Conservation (phyloP, 2,888 invertebrate species). For the Steinernema hermaphroditum region DNA sequence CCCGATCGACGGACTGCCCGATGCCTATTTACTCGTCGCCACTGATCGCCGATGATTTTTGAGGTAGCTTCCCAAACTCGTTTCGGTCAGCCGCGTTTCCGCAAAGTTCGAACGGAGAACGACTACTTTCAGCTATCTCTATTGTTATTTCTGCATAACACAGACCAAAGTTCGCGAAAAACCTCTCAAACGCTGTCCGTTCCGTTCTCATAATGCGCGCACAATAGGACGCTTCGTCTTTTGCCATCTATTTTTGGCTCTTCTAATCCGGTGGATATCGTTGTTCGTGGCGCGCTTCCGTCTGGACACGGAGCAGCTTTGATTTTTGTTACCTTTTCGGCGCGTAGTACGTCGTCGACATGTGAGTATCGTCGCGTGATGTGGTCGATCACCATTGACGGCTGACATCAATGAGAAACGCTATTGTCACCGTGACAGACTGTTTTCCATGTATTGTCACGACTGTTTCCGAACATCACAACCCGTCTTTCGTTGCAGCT, state of each 20-base stretch:
- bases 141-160: too few relatives aligned
- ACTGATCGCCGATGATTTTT: neutral
- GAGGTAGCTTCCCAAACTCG: neutral
- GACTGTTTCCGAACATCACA: neutral
- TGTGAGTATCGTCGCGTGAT: conserved; percentile 19
- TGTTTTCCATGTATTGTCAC: conserved; percentile 3
- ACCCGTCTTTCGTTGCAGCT: conserved; percentile 5
- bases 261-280: too few relatives aligned
- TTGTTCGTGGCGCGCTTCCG: too few relatives aligned
- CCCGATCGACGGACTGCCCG: conserved; percentile 27
- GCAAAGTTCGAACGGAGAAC: too few relatives aligned
- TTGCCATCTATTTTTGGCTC: too few relatives aligned
- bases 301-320: too few relatives aligned
- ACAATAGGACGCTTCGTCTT: too few relatives aligned
- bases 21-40: neutral
- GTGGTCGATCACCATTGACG: conserved; percentile 14
- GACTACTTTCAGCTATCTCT: too few relatives aligned
- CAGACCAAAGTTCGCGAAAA: too few relatives aligned
- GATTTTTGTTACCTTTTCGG: neutral
- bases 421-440: neutral
- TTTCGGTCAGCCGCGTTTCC: too few relatives aligned
- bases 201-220: too few relatives aligned
- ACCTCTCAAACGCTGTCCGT: too few relatives aligned
- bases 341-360: neutral
- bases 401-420: conserved; percentile 17